phyloP scores from a whole-genome alignment of 2,888 invertebrate species.

The Ochropleura leucogaster region DNA sequence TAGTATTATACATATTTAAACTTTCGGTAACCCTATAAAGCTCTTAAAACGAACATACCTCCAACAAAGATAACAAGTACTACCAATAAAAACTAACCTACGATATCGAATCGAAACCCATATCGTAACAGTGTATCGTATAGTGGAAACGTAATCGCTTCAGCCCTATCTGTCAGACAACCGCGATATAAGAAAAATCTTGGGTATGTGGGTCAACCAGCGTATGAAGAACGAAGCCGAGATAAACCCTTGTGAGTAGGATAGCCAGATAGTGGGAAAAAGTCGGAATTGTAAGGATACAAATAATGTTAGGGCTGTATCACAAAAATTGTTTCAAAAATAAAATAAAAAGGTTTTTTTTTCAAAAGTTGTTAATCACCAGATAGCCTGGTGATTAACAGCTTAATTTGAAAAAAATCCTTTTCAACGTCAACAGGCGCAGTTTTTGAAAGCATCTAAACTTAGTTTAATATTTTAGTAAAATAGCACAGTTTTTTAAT shows the following conservation, averaged over 20 bases:
- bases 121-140: conserved; percentile 48
- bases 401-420: too few species aligned
- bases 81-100: conserved; percentile 18
- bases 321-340: background rate
- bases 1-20: background rate
- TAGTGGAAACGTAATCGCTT: conserved; percentile 48
- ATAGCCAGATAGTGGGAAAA: conserved; percentile 33
- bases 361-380: too few species aligned
- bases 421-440: too few species aligned
- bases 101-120: conserved; percentile 24
- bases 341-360: too few species aligned
- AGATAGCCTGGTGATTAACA: too few species aligned
- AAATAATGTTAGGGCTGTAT: background rate
- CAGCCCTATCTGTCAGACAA: conserved; percentile 54
- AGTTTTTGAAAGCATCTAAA: too few species aligned
- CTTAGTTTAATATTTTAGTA: too few species aligned
- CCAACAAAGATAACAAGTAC: background rate
- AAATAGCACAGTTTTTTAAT: background rate
- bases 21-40: background rate
- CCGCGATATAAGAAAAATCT: conserved; percentile 60
- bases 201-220: conserved; percentile 65
- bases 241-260: conserved; percentile 48
- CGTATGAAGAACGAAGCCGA: conserved; percentile 49
- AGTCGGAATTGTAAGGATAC: conserved; percentile 1
- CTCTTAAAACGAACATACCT: background rate